Evolutionary conservation across 2,113 vertebrate genomes (phyloP).

Genomic region (Columbina picui): DNA sequence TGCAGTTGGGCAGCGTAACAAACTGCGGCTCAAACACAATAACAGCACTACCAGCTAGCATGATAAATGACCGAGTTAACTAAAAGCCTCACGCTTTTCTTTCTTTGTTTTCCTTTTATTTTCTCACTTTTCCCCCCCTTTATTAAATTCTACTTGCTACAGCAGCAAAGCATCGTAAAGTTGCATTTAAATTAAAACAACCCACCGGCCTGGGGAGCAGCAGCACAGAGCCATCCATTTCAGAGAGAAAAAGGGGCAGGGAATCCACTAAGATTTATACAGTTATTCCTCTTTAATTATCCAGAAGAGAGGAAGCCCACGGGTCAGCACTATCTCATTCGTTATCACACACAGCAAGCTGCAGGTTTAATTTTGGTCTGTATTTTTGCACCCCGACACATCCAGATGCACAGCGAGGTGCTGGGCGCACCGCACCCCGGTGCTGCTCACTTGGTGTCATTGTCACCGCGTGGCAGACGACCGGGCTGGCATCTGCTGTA

Average conservation of each 20-base stretch:
- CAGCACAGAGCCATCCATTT: constrained; percentile 48
- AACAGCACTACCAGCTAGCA: neutral
- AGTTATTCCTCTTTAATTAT: constrained; percentile 68
- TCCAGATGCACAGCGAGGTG: neutral
- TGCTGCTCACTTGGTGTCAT: neutral
- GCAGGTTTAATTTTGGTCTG: neutral
- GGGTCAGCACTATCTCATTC: constrained; percentile 44
- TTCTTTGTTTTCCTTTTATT: neutral
- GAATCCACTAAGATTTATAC: constrained; percentile 50
- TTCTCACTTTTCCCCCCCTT: neutral
- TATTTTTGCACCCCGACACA: neutral
- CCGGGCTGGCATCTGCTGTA: neutral
- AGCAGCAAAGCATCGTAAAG: neutral
- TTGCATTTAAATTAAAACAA: constrained; percentile 50
- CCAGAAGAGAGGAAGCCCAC: constrained; percentile 25
- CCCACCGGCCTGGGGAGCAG: constrained; percentile 12
- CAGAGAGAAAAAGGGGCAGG: neutral
- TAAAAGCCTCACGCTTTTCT: neutral
- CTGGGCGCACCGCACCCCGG: neutral
- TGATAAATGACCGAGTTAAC: neutral
- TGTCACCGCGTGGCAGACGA: neutral
- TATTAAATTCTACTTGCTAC: neutral
- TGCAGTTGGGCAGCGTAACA: neutral
- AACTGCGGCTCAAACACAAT: neutral
- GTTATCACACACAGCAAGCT: neutral